Evolutionary conservation across 2,113 vertebrate genomes (phyloP).

Genomic region (Helogale parvula): DNA sequence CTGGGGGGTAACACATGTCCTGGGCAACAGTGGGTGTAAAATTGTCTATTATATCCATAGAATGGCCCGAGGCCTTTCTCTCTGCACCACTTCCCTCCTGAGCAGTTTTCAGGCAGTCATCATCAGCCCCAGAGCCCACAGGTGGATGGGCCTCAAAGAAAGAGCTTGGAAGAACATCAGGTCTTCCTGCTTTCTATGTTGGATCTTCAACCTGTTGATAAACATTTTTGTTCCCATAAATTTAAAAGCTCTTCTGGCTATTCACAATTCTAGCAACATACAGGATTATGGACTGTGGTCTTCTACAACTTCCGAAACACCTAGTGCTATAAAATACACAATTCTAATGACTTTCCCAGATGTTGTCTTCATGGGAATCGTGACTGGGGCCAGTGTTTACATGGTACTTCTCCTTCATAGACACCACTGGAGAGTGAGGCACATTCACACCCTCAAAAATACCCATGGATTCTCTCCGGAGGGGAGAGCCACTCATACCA

Average conservation of each 20-base stretch:
- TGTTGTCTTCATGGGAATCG: background rate
- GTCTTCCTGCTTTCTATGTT: background rate
- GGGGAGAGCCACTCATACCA: background rate
- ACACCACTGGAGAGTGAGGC: background rate
- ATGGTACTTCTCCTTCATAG: background rate
- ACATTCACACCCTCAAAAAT: background rate
- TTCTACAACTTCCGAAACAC: background rate
- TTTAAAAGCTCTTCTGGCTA: background rate
- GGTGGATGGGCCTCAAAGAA: background rate
- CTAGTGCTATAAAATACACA: background rate
- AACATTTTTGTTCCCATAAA: background rate
- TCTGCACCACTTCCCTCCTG: slow-evolving; percentile 29
- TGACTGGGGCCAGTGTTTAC: background rate
- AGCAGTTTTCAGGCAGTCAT: background rate
- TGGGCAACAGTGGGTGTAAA: background rate
- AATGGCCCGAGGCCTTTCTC: background rate
- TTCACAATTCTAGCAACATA: background rate
- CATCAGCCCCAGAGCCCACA: background rate
- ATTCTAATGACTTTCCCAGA: background rate
- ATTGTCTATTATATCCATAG: background rate
- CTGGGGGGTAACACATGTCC: background rate
- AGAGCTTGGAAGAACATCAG: background rate
- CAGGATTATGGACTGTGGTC: background rate
- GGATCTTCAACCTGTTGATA: slow-evolving; percentile 10
- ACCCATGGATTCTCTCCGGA: background rate